phyloP scores from a whole-genome alignment of 2,888 invertebrate species.

The Euclidia mi region DNA sequence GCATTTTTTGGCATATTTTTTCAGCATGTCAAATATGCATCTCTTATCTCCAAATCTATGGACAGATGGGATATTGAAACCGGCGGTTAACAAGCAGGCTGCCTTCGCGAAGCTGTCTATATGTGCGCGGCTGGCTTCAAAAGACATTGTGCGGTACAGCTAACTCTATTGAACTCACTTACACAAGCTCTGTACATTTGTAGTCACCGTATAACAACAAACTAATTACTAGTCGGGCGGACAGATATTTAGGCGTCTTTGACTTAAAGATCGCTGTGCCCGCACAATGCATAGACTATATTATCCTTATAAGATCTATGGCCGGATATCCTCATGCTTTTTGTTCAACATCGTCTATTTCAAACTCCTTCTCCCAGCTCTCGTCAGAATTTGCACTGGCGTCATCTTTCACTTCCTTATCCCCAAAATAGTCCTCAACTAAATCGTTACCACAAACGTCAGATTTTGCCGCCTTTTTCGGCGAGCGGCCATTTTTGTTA shows the following conservation, averaged over 20 bases:
- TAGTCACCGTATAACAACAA: neutral
- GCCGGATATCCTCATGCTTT: constrained; percentile 72
- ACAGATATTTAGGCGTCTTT: neutral
- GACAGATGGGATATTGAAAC: too few species aligned
- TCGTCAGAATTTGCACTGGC: constrained; percentile 88
- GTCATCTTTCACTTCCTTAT: constrained; percentile 83
- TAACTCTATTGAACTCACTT: constrained; percentile 8
- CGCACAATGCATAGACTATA: constrained; percentile 46
- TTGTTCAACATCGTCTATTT: constrained; percentile 81
- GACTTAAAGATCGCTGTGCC: constrained; percentile 14
- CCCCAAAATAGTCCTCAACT: constrained; percentile 89
- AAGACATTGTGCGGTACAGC: constrained; percentile 40
- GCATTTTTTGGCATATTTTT: too few species aligned
- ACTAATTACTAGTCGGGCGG: constrained; percentile 1
- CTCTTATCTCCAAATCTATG: too few species aligned
- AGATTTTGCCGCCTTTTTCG: constrained; percentile 74
- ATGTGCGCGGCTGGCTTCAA: constrained; percentile 32
- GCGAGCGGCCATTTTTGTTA: constrained; percentile 71
- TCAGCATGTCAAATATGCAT: too few species aligned
- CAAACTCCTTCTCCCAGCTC: constrained; percentile 91
- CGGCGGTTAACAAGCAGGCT: constrained; percentile 22
- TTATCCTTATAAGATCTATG: constrained; percentile 52
- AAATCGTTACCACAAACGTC: constrained; percentile 86
- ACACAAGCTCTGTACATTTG: constrained; percentile 6
- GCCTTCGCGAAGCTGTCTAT: constrained; percentile 26